These are phyloP conservation scores for Sussaba pulchella DNA, from an alignment of 2,888 invertebrate genomes.

Conservation along the genomic window DNA sequence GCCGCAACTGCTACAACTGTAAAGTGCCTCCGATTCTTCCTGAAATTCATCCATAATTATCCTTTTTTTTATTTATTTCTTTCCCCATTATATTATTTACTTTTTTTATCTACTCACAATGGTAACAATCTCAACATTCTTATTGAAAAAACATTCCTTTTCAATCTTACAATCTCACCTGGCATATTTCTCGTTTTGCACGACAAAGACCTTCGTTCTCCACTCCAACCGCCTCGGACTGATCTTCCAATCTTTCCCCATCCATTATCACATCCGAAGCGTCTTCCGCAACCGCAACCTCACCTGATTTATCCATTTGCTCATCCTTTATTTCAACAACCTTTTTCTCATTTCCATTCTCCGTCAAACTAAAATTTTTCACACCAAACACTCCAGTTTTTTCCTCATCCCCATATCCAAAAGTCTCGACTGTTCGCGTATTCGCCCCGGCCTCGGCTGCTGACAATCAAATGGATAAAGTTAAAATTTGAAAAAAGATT, in stretches of 20 bases:
- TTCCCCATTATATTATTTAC: background rate
- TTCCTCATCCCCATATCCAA: too few relatives aligned
- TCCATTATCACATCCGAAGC: conserved; percentile 70
- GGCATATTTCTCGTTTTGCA: conserved; percentile 78
- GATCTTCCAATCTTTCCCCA: conserved; percentile 74
- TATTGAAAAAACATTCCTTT: background rate
- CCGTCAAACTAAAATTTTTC: too few relatives aligned
- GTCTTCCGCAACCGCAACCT: too few relatives aligned
- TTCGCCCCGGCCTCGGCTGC: too few relatives aligned
- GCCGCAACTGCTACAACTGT: conserved; percentile 88
- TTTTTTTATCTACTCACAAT: background rate
- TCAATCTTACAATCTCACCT: conserved; percentile 65
- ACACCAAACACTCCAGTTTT: too few relatives aligned
- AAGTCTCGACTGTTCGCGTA: too few relatives aligned
- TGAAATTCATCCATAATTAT: conserved; percentile 41
- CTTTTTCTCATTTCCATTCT: too few relatives aligned
- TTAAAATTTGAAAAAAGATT: background rate
- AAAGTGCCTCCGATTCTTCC: conserved; percentile 84
- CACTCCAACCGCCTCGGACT: conserved; percentile 72
- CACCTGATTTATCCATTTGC: too few relatives aligned
- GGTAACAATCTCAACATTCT: conserved; percentile 49
- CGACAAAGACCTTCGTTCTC: conserved; percentile 73
- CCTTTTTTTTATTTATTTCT: background rate
- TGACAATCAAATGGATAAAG: conserved; percentile 19
- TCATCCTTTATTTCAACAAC: too few relatives aligned